Conservation (phyloP, 2,113 vertebrate genomes). For the Sardina pilchardus region DNA sequence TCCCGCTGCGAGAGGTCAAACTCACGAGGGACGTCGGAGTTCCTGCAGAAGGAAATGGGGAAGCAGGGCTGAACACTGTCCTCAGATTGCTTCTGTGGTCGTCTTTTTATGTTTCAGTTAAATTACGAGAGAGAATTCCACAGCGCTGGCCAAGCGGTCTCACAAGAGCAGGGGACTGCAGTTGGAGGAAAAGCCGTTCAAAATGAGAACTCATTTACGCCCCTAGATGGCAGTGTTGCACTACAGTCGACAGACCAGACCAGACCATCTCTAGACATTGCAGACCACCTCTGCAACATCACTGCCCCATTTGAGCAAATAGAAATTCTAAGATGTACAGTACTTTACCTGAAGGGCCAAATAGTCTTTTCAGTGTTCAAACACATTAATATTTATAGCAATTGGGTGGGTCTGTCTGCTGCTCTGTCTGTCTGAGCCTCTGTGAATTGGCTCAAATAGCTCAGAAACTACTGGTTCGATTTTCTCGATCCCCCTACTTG, state of each 20-base stretch:
- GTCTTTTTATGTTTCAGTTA: not conserved
- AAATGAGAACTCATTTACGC: not conserved
- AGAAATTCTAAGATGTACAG: not conserved
- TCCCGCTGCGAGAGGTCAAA: not conserved
- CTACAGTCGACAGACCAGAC: not conserved
- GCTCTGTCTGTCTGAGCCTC: no score
- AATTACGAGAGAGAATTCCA: not conserved
- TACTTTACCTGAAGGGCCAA: not conserved
- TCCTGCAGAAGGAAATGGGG: not conserved
- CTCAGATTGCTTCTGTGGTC: not conserved
- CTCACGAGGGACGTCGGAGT: not conserved
- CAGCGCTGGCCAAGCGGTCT: not conserved
- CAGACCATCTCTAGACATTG: not conserved
- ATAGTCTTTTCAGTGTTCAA: not conserved
- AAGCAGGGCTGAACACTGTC: not conserved
- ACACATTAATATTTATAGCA: not conserved
- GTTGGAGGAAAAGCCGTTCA: not conserved
- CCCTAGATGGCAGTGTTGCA: slow-evolving; percentile 15
- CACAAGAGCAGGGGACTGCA: not conserved
- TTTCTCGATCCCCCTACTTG: no score
- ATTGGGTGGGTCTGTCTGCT: no score
- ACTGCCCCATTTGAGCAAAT: not conserved
- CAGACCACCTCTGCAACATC: not conserved
- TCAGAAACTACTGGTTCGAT: no score
- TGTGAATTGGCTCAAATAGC: no score